Evolutionary conservation across 2,797 vertebrate species (phyloP), one percentile per base, ranked within the genome.

Genomic region (Thunnus albacares): DNA sequence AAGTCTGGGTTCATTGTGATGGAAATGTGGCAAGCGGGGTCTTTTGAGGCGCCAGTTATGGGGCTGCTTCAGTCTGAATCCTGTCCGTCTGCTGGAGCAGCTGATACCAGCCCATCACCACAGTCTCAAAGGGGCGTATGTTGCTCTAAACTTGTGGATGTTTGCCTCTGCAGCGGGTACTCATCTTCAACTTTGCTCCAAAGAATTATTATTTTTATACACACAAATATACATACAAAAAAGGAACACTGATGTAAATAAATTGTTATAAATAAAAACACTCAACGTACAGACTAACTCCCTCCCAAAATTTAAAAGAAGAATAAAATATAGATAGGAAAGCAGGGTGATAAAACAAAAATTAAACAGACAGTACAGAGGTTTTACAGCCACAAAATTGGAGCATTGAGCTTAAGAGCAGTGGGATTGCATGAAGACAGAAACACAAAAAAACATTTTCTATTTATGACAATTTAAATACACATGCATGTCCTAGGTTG

Each of bases 1-100:
- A 92, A 94, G 95, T 96, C 95, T 96, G 95, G 93, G 81, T 88
- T 90, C 91, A 94, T 96, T 96, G 95, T 96, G 89, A 96, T 96
- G 95, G 90, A 95, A 95, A 96, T 96, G 87, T 88, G 62, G 90
- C 89, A 86, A 89, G 92, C 91, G 91, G 93, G 90, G 90, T 91
- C 89, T 88, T 92, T 94, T 93, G 89, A 94, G 86, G 84, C 78
- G 62, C 89, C 79, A 69, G 93, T 90, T 88, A 86, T 87, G 87
- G 85, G 86, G 79, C 84, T 67, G 45, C 78, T 80, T 74, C 69
- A 52, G 82, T 77, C 76, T 38, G 81, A 79, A 41, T 63, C 64
- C 81, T 59, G 82, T 75, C 80, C 70, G 63, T 89, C 93, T 93
- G 88, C 74, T 43, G 79, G 81, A 85, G 84, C 90, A 92, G 93